Conservation (phyloP, 2,797 vertebrate species). For the Gorsachius magnificus region DNA sequence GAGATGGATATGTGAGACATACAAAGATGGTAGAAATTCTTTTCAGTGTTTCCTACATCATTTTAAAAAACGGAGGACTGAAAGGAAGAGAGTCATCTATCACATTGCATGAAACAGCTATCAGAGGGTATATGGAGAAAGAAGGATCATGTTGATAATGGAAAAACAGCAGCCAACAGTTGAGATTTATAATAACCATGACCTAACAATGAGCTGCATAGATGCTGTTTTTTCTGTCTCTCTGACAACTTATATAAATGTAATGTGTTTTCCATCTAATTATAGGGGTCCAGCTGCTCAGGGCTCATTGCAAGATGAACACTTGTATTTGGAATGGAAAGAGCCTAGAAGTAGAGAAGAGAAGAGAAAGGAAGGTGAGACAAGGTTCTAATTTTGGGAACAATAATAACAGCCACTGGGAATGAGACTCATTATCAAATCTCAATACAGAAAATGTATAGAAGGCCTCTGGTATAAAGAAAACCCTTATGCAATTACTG, state of each 20-base stretch:
- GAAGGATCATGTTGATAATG: not conserved
- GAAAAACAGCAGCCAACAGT: not conserved
- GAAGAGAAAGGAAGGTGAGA: not conserved
- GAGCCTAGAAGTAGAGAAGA: not conserved
- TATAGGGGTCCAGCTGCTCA: not conserved
- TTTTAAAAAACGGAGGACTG: not conserved
- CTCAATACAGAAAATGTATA: not conserved
- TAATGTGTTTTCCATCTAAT: not conserved
- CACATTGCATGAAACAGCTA: not conserved
- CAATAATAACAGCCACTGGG: not conserved
- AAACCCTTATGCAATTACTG: not conserved
- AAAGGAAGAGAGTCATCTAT: not conserved
- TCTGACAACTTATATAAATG: not conserved
- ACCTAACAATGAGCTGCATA: not conserved
- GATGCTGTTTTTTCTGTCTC: not conserved
- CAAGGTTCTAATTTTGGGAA: not conserved
- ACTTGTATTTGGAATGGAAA: not conserved
- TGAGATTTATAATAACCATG: not conserved
- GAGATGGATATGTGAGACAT: not conserved
- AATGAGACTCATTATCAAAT: not conserved
- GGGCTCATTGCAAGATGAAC: not conserved
- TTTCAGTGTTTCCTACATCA: not conserved
- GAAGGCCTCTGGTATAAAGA: not conserved
- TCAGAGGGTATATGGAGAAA: not conserved
- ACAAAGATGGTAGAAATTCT: not conserved